phyloP scores from a whole-genome alignment of 1,140 invertebrate genomes.

The Myzus persicae region DNA sequence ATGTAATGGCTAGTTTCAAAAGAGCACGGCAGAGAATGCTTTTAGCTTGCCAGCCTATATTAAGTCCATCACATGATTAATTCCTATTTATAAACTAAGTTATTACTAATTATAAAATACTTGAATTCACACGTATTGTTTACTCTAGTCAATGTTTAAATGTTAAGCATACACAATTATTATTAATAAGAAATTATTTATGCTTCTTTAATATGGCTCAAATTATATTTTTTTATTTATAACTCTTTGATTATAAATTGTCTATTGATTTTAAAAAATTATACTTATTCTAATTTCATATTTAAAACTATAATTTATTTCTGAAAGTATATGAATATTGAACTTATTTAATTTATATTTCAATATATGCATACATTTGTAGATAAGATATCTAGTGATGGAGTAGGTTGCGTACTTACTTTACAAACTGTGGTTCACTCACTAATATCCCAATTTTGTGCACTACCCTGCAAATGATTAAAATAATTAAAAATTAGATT shows the following conservation, averaged over 20 bases:
- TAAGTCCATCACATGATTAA: slow-evolving; percentile 35
- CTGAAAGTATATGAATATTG: not conserved
- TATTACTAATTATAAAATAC: not conserved
- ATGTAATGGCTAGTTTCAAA: slow-evolving; percentile 66
- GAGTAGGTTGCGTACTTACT: too few species aligned
- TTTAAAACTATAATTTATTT: not conserved
- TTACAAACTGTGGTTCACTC: too few species aligned
- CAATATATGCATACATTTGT: too few species aligned
- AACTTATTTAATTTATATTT: too few species aligned
- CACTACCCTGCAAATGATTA: too few species aligned
- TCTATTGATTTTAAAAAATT: not conserved
- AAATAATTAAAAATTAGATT: too few species aligned
- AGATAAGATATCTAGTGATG: too few species aligned
- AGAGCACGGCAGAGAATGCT: slow-evolving; percentile 67
- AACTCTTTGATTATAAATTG: not conserved
- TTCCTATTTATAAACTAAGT: not conserved
- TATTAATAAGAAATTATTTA: not conserved
- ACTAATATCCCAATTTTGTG: too few species aligned
- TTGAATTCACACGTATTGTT: not conserved
- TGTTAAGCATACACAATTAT: not conserved
- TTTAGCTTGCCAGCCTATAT: slow-evolving; percentile 57
- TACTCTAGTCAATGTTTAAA: not conserved
- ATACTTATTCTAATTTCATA: not conserved
- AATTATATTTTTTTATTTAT: not conserved
- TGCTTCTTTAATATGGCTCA: not conserved